A percentile compares a stretch with the other conserved stretches of the same genome.
phyloP scores from a whole-genome alignment of 2,113 vertebrate genomes.

The Callionymus lyra region DNA sequence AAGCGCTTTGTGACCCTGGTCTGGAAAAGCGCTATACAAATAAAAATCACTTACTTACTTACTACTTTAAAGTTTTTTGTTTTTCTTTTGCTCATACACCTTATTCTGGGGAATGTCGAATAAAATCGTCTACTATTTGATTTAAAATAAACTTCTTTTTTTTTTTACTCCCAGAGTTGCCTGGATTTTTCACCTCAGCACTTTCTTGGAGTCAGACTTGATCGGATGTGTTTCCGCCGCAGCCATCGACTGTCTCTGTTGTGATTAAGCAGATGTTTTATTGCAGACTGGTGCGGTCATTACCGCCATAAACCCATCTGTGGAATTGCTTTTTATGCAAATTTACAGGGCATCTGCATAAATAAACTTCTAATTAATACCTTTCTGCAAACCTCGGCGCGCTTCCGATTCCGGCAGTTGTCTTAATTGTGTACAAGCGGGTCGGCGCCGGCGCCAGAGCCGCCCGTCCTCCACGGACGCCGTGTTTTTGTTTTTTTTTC shows the following conservation, averaged over 20 bases:
- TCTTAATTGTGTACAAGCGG: constrained; percentile 64
- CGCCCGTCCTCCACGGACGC: constrained; percentile 31
- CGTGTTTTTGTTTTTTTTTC: constrained; percentile 5
- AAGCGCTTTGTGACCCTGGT: too few species aligned
- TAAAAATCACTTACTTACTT: too few species aligned
- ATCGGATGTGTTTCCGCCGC: constrained; percentile 52
- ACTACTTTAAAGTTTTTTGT: too few species aligned
- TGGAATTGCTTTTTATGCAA: constrained; percentile 75
- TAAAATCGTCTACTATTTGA: too few species aligned
- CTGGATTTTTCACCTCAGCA: constrained; percentile 26
- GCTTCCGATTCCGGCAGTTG: constrained; percentile 64
- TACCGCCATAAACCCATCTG: constrained; percentile 77
- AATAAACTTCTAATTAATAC: constrained; percentile 78
- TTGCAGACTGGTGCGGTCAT: constrained; percentile 69
- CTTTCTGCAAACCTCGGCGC: constrained; percentile 64
- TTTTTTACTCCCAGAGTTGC: constrained; percentile 29
- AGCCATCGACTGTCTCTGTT: constrained; percentile 59
- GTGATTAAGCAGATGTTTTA: constrained; percentile 76
- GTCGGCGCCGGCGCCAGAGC: constrained; percentile 44
- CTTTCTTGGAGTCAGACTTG: constrained; percentile 52
- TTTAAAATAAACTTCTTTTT: too few species aligned
- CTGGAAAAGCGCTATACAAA: too few species aligned
- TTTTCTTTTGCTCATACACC: too few species aligned
- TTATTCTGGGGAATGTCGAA: too few species aligned
- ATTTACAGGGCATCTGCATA: constrained; percentile 71